Percentiles rank a stretch among this genome's conserved stretches.
Evolutionary conservation across 2,113 vertebrate species (phyloP).

Genomic region (Casuarius casuarius): DNA sequence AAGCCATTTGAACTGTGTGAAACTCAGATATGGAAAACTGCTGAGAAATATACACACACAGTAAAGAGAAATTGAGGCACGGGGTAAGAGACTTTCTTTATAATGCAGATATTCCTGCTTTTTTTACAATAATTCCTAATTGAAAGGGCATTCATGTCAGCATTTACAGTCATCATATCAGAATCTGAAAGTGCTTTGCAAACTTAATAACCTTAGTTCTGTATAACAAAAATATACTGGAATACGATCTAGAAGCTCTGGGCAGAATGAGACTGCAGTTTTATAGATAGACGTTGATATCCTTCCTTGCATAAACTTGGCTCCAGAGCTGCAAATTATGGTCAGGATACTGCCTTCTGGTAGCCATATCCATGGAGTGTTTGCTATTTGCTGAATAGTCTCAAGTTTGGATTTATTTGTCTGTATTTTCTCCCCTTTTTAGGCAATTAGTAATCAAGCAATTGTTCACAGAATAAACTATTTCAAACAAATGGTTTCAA

Average conservation of each 20-base stretch:
- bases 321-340: not conserved
- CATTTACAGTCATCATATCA: not conserved
- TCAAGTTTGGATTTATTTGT: not conserved
- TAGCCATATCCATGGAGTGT: rapidly evolving
- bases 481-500: not conserved
- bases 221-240: not conserved
- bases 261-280: not conserved
- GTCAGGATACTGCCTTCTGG: not conserved
- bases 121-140: not conserved
- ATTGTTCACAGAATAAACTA: not conserved
- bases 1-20: not conserved
- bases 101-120: not conserved
- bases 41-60: not conserved
- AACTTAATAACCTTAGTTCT: not conserved
- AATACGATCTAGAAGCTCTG: not conserved
- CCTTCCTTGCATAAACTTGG: not conserved
- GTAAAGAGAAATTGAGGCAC: not conserved
- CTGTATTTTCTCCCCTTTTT: not conserved
- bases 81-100: not conserved
- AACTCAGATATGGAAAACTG: not conserved
- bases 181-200: not conserved
- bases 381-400: not conserved
- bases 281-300: not conserved
- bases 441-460: not conserved
- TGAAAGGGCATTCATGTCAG: not conserved